phyloP scores from a whole-genome alignment of 53 echinoderm and acorn worm genomes.

The Hippasteria phrygiana region DNA sequence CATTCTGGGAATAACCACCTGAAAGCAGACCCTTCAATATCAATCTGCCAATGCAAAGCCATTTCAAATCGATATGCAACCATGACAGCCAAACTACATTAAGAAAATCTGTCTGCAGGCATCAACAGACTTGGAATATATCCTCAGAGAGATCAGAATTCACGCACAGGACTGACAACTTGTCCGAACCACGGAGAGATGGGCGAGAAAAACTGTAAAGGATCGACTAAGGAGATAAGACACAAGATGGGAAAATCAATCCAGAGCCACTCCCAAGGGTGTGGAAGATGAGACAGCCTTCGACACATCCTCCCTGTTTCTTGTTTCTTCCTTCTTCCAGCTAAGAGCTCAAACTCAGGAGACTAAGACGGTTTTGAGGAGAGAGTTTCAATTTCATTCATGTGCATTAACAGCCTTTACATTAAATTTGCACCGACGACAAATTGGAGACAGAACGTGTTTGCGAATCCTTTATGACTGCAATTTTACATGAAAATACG shows the following conservation, averaged over 20 bases:
- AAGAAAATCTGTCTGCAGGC: no score
- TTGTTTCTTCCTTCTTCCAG: not conserved
- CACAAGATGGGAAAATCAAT: not conserved
- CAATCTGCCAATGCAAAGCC: no score
- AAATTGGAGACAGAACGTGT: no score
- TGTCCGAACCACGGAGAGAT: not conserved
- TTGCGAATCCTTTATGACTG: no score
- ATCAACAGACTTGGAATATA: not conserved
- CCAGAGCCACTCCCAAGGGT: constrained; percentile 16
- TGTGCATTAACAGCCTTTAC: not conserved
- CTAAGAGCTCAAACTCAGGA: not conserved
- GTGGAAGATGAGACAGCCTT: not conserved
- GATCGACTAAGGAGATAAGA: not conserved
- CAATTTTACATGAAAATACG: no score
- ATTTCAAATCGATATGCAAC: no score
- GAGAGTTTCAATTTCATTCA: not conserved
- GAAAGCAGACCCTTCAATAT: no score
- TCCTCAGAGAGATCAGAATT: not conserved
- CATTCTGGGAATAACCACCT: no score
- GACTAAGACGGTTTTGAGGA: not conserved
- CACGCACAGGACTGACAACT: not conserved
- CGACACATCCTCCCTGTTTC: not conserved
- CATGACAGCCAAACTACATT: no score
- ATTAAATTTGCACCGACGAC: no score
- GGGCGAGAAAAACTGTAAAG: not conserved